Evolutionary conservation across 2,113 vertebrate species (phyloP).

Genomic region (Noctilio leporinus): DNA sequence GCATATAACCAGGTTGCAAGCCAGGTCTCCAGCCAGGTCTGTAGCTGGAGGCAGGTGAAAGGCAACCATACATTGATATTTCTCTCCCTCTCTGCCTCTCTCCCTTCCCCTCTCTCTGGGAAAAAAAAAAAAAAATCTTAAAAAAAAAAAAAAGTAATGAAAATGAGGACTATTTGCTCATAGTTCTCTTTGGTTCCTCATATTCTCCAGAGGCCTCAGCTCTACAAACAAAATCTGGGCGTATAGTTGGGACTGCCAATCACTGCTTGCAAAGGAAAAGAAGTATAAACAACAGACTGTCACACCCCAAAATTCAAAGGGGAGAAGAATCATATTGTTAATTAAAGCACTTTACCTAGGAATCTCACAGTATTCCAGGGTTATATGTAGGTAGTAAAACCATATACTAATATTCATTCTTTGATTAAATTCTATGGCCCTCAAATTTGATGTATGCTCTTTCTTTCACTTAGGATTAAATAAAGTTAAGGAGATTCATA

Average conservation of each 20-base stretch:
- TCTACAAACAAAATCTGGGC: not conserved
- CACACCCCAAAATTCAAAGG: not conserved
- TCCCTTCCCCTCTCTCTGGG: too few relatives aligned
- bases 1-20: too few relatives aligned
- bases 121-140: too few relatives aligned
- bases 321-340: constrained; percentile 26
- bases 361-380: not conserved
- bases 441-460: not conserved
- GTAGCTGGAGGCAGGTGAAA: too few relatives aligned
- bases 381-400: not conserved
- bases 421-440: not conserved
- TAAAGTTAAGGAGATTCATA: constrained; percentile 1
- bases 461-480: constrained; percentile 33
- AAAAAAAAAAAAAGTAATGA: too few relatives aligned
- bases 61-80: too few relatives aligned
- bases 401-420: not conserved
- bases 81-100: too few relatives aligned
- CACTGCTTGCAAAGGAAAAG: not conserved
- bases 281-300: not conserved
- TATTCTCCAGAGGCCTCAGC: not conserved
- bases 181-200: not conserved
- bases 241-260: not conserved
- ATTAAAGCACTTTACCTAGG: not conserved
- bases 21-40: too few relatives aligned
- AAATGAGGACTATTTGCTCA: not conserved